These are phyloP conservation scores for Leucosticte australis DNA, from an alignment of 2,113 vertebrate species.

Conservation along the genomic window DNA sequence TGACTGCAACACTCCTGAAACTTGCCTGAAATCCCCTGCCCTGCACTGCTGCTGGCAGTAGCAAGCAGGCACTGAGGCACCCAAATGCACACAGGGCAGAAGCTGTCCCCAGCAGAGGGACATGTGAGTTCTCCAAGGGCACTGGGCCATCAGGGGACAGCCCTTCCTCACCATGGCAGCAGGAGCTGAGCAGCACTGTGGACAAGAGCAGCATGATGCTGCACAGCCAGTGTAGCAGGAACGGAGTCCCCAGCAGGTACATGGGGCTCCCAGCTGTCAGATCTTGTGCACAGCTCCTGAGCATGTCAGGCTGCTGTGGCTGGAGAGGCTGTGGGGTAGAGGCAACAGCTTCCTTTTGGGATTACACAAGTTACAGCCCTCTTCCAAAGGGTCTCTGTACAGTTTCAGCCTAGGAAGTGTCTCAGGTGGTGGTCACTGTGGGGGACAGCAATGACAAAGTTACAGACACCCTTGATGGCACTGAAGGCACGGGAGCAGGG, in stretches of 20 bases:
- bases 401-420: neutral
- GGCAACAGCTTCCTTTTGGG: neutral
- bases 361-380: neutral
- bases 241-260: neutral
- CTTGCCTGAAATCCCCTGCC: neutral
- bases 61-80: neutral
- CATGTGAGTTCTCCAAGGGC: neutral
- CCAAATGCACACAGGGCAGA: neutral
- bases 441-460: neutral
- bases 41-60: neutral
- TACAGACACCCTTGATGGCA: neutral
- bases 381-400: neutral
- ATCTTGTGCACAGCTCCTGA: neutral
- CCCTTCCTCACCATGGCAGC: neutral
- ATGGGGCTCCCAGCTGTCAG: neutral
- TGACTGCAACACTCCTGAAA: neutral
- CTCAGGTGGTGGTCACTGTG: neutral
- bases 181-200: neutral
- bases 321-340: neutral
- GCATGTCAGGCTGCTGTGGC: neutral
- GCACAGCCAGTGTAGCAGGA: neutral
- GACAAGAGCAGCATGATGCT: neutral
- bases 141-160: neutral
- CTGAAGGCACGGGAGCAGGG: neutral
- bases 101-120: neutral